Base-by-base conservation (phyloP, 2,888 invertebrate genomes). In the Agrotis exclamationis region DNA sequence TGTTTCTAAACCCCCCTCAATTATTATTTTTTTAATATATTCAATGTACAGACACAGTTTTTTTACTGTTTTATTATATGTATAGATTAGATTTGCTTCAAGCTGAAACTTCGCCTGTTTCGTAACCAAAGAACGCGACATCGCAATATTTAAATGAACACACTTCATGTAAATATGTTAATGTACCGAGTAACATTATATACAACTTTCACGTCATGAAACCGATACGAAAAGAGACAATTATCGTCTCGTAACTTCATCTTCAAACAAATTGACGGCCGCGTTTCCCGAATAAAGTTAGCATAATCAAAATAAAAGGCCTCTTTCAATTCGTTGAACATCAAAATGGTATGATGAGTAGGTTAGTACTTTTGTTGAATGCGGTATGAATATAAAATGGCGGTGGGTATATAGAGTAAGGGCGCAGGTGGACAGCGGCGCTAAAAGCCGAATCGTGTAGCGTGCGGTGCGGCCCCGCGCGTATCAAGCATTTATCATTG, bases 361-460 rank as follows among this genome's bases (percentile, higher is more conserved):
- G 73, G 58, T 76, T 68, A 39, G 71, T 85, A 82, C 68, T 69
- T 76, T 79, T 70, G 65, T 67, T 66, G 70, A 45, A 67, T 70
- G 81, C 53, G 73, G 67, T 70, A 59, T 75, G 85, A 82, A 85
- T 84, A 74, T 74, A 76, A 81, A 85, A 78, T 70, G 57, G 70
- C 64, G 33, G 72, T 76, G 54, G 75, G 76, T 82, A 67, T 86
- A 66, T 76, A 68, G 85, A 74, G 76, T 84, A 84, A 82, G 85
- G 76, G 83, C 85, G 76, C 91, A 89, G 90, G 90, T 91, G 91
- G 89, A 88, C 91, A 88, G 77, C 63, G 56, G 39, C 76, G 79
- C 86, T 92, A 90, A 92, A 90, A 92, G 93, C 90, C 81, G 86
- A 86, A 87, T 78, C 92, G 75, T 92, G 92, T 92, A 78, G 68